Evolutionary conservation across 2,797 vertebrate species (phyloP).

Genomic region (Perodicticus potto): DNA sequence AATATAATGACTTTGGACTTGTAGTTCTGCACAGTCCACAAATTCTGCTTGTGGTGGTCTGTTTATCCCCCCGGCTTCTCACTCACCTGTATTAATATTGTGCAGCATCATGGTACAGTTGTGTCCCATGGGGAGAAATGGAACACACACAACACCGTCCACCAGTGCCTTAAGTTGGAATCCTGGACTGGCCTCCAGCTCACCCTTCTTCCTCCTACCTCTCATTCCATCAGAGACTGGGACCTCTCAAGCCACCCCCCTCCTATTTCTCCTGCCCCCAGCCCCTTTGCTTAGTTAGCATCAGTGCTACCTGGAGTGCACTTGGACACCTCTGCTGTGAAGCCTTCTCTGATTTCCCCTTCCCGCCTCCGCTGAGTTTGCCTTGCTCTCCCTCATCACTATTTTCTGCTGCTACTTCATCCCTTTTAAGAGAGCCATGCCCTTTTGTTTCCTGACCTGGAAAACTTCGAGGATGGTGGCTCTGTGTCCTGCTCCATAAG

Average conservation of each 20-base stretch:
- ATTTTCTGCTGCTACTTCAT: background rate
- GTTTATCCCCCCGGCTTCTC: background rate
- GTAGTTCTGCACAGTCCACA: background rate
- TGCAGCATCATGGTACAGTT: background rate
- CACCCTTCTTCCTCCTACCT: background rate
- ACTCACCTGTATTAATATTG: background rate
- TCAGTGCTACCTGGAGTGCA: background rate
- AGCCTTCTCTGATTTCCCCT: background rate
- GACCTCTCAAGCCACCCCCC: background rate
- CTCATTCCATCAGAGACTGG: background rate
- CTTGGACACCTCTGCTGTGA: background rate
- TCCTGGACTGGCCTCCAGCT: background rate
- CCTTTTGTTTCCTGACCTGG: background rate
- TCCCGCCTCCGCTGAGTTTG: background rate
- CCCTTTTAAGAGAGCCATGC: background rate
- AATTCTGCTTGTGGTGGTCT: background rate
- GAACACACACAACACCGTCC: background rate
- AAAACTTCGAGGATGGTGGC: background rate
- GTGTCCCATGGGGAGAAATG: background rate
- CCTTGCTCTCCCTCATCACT: background rate
- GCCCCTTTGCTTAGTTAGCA: background rate
- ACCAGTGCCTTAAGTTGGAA: background rate
- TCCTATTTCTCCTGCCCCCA: too few species aligned
- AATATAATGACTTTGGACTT: background rate
- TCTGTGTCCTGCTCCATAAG: background rate